phyloP scores from a whole-genome alignment of 1,140 invertebrate species.

The Conus betulinus region DNA sequence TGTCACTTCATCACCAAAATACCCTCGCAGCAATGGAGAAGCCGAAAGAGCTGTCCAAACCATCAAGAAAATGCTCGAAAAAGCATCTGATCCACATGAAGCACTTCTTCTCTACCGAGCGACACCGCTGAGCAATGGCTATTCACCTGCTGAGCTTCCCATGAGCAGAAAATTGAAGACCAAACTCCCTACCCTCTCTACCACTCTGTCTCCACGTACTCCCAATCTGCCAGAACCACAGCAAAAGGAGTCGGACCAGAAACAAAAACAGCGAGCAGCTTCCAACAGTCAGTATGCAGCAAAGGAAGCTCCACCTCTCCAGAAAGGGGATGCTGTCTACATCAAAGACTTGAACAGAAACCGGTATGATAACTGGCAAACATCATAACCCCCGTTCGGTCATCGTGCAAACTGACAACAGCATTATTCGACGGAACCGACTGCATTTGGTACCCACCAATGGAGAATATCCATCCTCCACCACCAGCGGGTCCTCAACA shows the following conservation, averaged over 20 bases:
- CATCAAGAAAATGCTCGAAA: slow-evolving; percentile 47
- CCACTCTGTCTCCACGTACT: no score
- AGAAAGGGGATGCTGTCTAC: neutral
- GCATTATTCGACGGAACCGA: neutral
- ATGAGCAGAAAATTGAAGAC: no score
- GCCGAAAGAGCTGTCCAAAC: slow-evolving; percentile 47
- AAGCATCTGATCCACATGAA: slow-evolving; percentile 11
- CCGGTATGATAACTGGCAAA: neutral
- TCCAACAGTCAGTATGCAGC: no score
- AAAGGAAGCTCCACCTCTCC: no score
- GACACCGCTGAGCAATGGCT: no score
- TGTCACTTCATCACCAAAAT: slow-evolving; percentile 64
- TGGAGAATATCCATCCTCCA: neutral
- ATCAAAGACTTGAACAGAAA: slow-evolving; percentile 4
- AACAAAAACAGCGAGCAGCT: no score
- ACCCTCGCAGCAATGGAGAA: slow-evolving; percentile 49
- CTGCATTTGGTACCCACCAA: neutral
- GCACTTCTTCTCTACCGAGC: no score
- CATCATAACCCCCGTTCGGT: neutral
- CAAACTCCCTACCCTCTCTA: no score
- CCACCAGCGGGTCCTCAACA: neutral
- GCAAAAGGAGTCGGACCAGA: no score
- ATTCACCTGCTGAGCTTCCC: no score
- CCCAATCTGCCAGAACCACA: no score
- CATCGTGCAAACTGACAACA: neutral